These are phyloP conservation scores for Leistus spinibarbis DNA, from an alignment of 2,888 invertebrate genomes.

Conservation along the genomic window DNA sequence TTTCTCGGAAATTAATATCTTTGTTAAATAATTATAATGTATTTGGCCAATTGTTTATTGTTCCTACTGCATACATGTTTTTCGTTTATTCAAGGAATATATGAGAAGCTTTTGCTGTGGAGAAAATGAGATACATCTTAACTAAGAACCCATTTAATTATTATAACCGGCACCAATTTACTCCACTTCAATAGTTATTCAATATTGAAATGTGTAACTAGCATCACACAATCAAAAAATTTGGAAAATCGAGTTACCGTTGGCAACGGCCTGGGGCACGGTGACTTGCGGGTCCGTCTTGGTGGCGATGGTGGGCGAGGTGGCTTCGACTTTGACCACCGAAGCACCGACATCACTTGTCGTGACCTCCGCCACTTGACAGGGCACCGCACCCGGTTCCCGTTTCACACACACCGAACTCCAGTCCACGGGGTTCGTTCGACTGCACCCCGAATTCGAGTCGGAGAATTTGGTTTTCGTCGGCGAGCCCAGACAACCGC, in stretches of 20 bases:
- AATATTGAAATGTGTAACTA: too few species aligned
- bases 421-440: conserved; percentile 74
- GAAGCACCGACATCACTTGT: conserved; percentile 58
- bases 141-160: too few species aligned
- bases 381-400: conserved; percentile 64
- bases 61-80: too few species aligned
- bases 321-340: conserved; percentile 69
- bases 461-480: conserved; percentile 11
- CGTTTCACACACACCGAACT: conserved; percentile 67
- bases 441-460: conserved; percentile 63
- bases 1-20: too few species aligned
- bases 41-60: too few species aligned
- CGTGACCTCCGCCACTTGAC: conserved; percentile 66
- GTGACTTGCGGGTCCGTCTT: conserved; percentile 27
- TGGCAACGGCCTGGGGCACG: conserved; percentile 51
- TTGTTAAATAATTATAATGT: too few species aligned
- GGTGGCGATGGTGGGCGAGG: conserved; percentile 63
- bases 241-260: conserved; percentile 42
- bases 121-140: too few species aligned
- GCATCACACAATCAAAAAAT: too few species aligned
- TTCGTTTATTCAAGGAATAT: too few species aligned
- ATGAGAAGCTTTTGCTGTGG: too few species aligned
- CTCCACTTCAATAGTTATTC: too few species aligned
- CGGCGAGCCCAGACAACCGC: conserved; percentile 12
- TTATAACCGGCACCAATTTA: too few species aligned